These are phyloP conservation scores for Myiotriccus ornatus DNA, from an alignment of 2,797 vertebrate species.

Conservation along the genomic window DNA sequence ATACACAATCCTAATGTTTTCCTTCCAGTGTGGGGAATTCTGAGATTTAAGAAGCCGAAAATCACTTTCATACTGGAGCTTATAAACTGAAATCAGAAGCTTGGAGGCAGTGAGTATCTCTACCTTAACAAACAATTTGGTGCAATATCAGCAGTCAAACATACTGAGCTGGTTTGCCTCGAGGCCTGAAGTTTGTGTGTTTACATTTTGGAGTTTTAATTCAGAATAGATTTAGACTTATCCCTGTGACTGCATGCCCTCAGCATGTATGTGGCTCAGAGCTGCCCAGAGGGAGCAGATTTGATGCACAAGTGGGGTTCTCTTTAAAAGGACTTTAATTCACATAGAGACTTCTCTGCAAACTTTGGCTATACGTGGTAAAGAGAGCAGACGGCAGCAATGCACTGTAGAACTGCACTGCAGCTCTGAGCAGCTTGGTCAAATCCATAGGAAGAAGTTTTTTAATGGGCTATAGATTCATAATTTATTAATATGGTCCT, in stretches of 20 bases:
- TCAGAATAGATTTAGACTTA: not conserved
- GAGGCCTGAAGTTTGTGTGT: not conserved
- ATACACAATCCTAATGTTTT: not conserved
- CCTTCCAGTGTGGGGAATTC: conserved; percentile 4
- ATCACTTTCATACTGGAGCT: not conserved
- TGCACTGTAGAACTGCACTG: not conserved
- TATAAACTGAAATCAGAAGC: conserved; percentile 1
- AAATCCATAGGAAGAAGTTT: not conserved
- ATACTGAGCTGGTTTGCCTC: not conserved
- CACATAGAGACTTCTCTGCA: not conserved
- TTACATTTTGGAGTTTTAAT: not conserved
- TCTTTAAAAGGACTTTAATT: not conserved
- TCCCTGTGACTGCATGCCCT: not conserved
- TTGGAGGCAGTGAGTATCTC: not conserved
- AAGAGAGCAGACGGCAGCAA: not conserved
- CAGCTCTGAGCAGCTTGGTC: not conserved
- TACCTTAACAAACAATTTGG: not conserved
- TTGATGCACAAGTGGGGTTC: rapidly evolving
- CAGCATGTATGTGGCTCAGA: not conserved
- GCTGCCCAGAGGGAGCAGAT: not conserved
- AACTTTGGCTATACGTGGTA: not conserved
- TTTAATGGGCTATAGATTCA: not conserved
- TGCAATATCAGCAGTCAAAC: not conserved
- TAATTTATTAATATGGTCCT: not conserved
- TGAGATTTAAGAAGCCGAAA: conserved; percentile 22